phyloP scores from a whole-genome alignment of 2,888 invertebrate species.

The Lasiommata megera region DNA sequence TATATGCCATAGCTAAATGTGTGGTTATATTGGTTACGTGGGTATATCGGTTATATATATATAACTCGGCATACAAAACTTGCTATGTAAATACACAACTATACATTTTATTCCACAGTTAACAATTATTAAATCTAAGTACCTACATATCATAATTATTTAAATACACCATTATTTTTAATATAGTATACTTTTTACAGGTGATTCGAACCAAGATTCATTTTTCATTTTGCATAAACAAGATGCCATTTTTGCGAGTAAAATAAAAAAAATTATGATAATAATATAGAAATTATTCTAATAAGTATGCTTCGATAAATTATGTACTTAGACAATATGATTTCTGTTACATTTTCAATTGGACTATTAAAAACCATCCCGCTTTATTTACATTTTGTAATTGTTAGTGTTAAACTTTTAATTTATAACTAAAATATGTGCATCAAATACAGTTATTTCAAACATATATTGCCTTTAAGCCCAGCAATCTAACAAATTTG shows the following conservation, averaged over 20 bases:
- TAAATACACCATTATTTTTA: slow-evolving; percentile 44
- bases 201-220: slow-evolving; percentile 47
- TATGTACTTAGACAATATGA: too few species aligned
- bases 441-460: too few species aligned
- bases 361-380: too few species aligned
- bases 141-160: slow-evolving; percentile 48
- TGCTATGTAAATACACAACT: slow-evolving; percentile 24
- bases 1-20: neutral
- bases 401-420: too few species aligned
- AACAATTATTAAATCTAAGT: slow-evolving; percentile 49
- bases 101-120: slow-evolving; percentile 35
- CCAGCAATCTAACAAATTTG: too few species aligned
- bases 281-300: neutral
- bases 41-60: too few species aligned
- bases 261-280: slow-evolving; percentile 6
- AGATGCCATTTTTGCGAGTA: slow-evolving; percentile 15
- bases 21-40: too few species aligned
- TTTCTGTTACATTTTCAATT: too few species aligned
- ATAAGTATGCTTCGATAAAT: too few species aligned
- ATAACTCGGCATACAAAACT: slow-evolving; percentile 7
- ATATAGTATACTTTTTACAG: slow-evolving; percentile 60
- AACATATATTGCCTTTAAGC: too few species aligned
- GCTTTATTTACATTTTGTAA: too few species aligned
- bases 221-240: slow-evolving; percentile 26
- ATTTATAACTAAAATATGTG: too few species aligned